Evolutionary conservation across 2,888 invertebrate species (phyloP).

Genomic region (Acronicta leporina): DNA sequence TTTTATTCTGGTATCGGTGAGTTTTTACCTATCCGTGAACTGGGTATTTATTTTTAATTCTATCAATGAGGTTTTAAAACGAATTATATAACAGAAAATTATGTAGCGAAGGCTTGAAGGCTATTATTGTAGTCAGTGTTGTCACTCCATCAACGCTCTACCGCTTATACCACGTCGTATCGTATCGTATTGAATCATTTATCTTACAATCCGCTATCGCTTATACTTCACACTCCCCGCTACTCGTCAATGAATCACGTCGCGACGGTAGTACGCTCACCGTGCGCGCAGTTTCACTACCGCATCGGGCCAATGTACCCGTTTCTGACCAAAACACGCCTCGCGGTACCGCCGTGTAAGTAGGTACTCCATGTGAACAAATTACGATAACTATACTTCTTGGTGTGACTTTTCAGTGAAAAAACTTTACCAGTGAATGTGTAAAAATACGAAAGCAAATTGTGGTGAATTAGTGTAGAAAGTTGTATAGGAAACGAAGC

Average conservation of each 20-base stretch:
- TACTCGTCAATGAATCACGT: constrained; percentile 57
- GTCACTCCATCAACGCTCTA: no score
- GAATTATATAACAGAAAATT: no score
- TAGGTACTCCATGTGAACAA: constrained; percentile 2
- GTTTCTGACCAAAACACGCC: constrained; percentile 17
- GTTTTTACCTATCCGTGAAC: no score
- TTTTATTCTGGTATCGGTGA: no score
- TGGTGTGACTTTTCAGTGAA: neutral
- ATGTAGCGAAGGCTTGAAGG: no score
- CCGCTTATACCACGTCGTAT: no score
- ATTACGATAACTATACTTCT: neutral
- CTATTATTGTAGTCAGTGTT: no score
- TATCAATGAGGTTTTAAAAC: no score
- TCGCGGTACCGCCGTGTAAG: neutral
- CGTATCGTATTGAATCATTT: no score
- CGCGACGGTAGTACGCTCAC: constrained; percentile 41
- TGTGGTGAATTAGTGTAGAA: constrained; percentile 18
- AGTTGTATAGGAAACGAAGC: constrained; percentile 23
- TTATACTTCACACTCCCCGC: neutral
- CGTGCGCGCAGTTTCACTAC: constrained; percentile 55
- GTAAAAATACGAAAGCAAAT: neutral
- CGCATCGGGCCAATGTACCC: constrained; percentile 53
- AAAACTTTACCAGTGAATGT: constrained; percentile 3
- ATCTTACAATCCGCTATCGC: constrained; percentile 21
- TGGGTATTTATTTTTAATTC: no score